Percentiles rank a stretch among this genome's conserved stretches.
phyloP scores from a whole-genome alignment of 2,113 vertebrate genomes.

The Mormyrus iriodes region DNA sequence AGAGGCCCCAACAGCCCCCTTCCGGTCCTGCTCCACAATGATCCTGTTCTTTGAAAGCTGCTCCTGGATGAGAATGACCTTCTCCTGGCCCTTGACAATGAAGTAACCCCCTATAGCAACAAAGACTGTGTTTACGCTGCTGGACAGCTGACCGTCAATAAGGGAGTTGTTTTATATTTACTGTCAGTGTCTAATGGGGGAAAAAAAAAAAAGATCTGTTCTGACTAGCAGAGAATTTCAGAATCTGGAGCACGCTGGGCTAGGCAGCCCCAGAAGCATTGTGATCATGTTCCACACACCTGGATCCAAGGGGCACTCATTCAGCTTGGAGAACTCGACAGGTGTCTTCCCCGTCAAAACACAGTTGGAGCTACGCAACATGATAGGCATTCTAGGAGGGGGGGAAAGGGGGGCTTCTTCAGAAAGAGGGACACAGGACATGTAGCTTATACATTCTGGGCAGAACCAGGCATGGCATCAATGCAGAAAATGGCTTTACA shows the following conservation, averaged over 20 bases:
- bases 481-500: background rate
- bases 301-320: slow-evolving; percentile 94
- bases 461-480: background rate
- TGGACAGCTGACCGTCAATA: background rate
- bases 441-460: too few relatives aligned
- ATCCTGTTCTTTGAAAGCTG: slow-evolving; percentile 98
- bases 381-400: slow-evolving; percentile 88
- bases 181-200: background rate
- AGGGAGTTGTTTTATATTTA: background rate
- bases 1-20: slow-evolving; percentile 88
- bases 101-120: slow-evolving; percentile 82
- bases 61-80: slow-evolving; percentile 97
- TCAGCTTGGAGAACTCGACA: slow-evolving; percentile 90
- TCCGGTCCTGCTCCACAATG: slow-evolving; percentile 94
- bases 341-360: slow-evolving; percentile 90
- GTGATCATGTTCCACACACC: slow-evolving; percentile 51
- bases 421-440: background rate
- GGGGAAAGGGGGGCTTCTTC: background rate
- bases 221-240: background rate
- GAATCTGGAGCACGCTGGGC: background rate
- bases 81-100: slow-evolving; percentile 96
- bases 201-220: background rate
- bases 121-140: background rate
- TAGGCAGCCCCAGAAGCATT: background rate
- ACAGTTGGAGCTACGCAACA: slow-evolving; percentile 95